Conservation (phyloP, 2,113 vertebrate genomes). For the Origma solitaria region DNA sequence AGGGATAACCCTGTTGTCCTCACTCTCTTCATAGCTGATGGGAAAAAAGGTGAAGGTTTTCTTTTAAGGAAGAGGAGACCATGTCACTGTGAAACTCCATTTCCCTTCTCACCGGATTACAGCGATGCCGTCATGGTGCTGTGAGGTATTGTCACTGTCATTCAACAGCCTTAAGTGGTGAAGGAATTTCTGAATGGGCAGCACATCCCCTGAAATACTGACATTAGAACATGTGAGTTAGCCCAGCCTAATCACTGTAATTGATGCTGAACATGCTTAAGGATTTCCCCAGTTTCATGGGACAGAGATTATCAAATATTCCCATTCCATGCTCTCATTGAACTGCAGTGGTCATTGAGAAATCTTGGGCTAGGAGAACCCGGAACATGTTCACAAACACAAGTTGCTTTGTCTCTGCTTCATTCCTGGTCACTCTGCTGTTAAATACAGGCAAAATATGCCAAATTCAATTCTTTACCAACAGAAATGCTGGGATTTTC, state of each 20-base stretch:
- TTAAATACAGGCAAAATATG: background rate
- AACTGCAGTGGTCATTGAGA: background rate
- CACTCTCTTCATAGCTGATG: background rate
- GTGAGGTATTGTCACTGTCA: background rate
- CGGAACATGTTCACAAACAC: accelerated
- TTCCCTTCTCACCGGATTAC: background rate
- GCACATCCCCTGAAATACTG: background rate
- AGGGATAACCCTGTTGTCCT: background rate
- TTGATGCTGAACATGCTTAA: background rate
- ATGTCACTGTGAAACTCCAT: background rate
- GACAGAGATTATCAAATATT: background rate
- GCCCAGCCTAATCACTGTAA: background rate
- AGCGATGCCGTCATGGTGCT: background rate
- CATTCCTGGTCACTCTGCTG: accelerated
- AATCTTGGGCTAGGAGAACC: background rate
- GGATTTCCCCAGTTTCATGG: background rate
- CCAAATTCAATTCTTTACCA: background rate
- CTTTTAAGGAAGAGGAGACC: background rate
- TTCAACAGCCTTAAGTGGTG: background rate
- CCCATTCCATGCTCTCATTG: background rate
- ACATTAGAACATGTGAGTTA: background rate
- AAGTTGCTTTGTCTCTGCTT: background rate
- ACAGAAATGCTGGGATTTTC: background rate
- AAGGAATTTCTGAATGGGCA: background rate
- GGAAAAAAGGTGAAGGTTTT: background rate